Base-by-base conservation (phyloP, 1,140 invertebrate species). In the Drosophila sulfurigaster region DNA sequence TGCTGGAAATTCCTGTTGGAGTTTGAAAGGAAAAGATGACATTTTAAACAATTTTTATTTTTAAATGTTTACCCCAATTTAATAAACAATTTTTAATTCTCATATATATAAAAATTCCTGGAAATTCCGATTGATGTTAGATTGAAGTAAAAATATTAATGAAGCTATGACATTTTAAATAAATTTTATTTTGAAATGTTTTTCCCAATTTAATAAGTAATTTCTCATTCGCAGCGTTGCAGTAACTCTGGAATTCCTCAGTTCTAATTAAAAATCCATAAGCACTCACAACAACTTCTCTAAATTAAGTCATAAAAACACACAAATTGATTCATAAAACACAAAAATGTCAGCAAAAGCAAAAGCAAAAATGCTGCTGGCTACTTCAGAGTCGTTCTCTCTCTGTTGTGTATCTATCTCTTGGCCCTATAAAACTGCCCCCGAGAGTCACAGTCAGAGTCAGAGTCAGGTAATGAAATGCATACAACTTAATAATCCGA, bases 401-500 rank as follows among this genome's bases (percentile, higher is more conserved):
- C 16, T 25, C 20, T 25, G n/a, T 46, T 52, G 1, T 28, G 48
- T 5, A 11, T 52, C 49, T 52, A 30, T 38, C 35, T 38, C 35
- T 54, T 54, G 51, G 51, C 51, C 51, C 52, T 68, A 80, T 75
- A 75, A 62, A 52, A 35, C 38, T 54, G 43, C 65, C 32, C 65
- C 48, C 30, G 13, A n/a, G 10, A 4, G 13, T 25, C 16, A 20
- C 1, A 20, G 16, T 20, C 7, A 38, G 35, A 7, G 6, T 38
- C 6, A 35, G 2, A 7, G 32, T 28, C 6, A 45, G 66, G 69
- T 87, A 87, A 87, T 87, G 72, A 87, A 87, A 87, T 87, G 82
- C 82, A 87, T 88, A 87, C 83, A 87, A 87, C 82, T 87, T 80
- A 87, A 88, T 87, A 87, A 87, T 78, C 83, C 67, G 41, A 73